phyloP scores from a whole-genome alignment of 2,888 invertebrate genomes.

The Ophonus ardosiacus region DNA sequence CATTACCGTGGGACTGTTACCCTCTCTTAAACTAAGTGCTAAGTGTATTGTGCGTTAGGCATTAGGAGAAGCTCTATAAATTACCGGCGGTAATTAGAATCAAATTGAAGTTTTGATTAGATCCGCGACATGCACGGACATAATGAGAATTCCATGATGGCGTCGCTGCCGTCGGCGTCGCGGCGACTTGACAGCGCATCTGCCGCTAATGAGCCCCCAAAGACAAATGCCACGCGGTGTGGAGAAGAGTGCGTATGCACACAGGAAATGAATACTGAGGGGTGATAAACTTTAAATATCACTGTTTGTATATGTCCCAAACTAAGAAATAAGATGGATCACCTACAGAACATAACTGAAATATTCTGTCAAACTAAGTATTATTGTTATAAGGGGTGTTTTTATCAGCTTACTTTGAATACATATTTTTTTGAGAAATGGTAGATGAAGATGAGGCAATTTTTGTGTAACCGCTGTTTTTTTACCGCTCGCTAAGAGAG shows the following conservation, averaged over 20 bases:
- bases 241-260: neutral
- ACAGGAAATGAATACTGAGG: neutral
- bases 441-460: too few species aligned
- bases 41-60: slow-evolving; percentile 42
- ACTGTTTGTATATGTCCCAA: neutral
- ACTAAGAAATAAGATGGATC: neutral
- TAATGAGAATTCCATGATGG: slow-evolving; percentile 71
- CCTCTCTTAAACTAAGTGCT: neutral
- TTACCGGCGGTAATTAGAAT: slow-evolving; percentile 72
- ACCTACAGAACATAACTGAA: neutral
- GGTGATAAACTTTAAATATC: neutral
- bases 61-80: slow-evolving; percentile 68
- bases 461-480: too few species aligned
- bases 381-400: neutral
- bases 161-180: slow-evolving; percentile 34
- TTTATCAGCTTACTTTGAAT: neutral
- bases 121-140: slow-evolving; percentile 69
- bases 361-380: neutral
- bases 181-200: slow-evolving; percentile 48
- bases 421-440: too few species aligned
- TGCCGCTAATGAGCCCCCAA: slow-evolving; percentile 61
- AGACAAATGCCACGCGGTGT: slow-evolving; percentile 46
- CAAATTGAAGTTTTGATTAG: slow-evolving; percentile 73
- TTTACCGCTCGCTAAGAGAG: too few species aligned
- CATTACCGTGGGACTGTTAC: slow-evolving; percentile 51